Percentiles rank a stretch among this genome's conserved stretches.
Conservation (phyloP, 2,797 vertebrate species). For the Limnodromus scolopaceus region DNA sequence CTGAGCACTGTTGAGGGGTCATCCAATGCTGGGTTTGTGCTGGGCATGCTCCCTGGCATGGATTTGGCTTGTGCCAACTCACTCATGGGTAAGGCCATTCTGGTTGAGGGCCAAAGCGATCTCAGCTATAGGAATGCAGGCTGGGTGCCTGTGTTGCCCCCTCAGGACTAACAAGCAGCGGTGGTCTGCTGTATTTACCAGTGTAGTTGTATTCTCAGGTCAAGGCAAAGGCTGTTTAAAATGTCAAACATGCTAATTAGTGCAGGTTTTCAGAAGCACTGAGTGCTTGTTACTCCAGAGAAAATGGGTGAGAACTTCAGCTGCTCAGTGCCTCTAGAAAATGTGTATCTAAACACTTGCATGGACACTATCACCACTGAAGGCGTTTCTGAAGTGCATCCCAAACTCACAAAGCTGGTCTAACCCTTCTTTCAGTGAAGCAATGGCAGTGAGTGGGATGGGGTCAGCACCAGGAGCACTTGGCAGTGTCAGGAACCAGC, state of each 20-base stretch:
- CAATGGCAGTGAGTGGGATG: not conserved
- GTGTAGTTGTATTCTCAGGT: not conserved
- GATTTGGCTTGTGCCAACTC: not conserved
- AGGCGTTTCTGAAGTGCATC: not conserved
- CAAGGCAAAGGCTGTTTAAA: not conserved
- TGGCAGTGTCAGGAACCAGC: not conserved
- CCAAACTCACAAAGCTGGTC: not conserved
- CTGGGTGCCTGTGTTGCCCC: not conserved
- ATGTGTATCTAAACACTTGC: not conserved
- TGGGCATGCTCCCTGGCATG: not conserved
- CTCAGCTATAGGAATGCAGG: not conserved
- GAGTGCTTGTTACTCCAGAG: not conserved
- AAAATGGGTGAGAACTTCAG: not conserved
- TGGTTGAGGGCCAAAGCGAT: not conserved
- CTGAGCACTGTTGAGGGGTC: not conserved
- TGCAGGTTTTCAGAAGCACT: not conserved
- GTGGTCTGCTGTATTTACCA: not conserved
- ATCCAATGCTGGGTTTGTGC: not conserved
- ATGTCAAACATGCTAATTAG: not conserved
- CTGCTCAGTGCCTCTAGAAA: not conserved
- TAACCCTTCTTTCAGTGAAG: not conserved
- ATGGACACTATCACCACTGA: rapidly evolving
- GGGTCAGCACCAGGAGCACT: not conserved
- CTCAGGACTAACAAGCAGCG: rapidly evolving
- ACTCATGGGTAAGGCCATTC: not conserved